These are phyloP conservation scores for Leptura quadrifasciata DNA, from an alignment of 2,888 invertebrate species.

Conservation along the genomic window DNA sequence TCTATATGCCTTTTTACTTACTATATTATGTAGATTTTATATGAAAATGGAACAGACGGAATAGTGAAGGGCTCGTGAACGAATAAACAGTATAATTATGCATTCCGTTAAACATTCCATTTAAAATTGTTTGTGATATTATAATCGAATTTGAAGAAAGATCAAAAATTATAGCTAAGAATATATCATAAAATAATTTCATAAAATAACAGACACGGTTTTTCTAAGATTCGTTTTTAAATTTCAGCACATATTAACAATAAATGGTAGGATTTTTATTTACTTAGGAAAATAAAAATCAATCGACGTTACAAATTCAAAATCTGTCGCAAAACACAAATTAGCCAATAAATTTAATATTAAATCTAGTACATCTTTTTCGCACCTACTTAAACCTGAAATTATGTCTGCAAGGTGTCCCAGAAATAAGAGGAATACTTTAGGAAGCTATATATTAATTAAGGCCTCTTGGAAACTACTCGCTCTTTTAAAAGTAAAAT, in stretches of 20 bases:
- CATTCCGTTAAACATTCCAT: slow-evolving; percentile 53
- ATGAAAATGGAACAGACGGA: slow-evolving; percentile 55
- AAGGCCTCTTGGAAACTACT: too few species aligned
- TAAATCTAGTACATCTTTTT: not conserved
- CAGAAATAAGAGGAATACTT: too few species aligned
- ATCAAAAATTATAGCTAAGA: slow-evolving; percentile 41
- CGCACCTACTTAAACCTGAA: not conserved
- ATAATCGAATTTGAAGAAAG: slow-evolving; percentile 65
- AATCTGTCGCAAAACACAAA: slow-evolving; percentile 2
- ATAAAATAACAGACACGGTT: not conserved
- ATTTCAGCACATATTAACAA: not conserved
- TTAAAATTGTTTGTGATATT: slow-evolving; percentile 65
- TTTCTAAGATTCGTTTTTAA: not conserved
- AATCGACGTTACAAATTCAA: not conserved
- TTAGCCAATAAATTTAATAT: not conserved
- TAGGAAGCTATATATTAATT: too few species aligned
- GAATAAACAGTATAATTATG: slow-evolving; percentile 44
- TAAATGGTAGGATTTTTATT: not conserved
- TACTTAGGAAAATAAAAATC: not conserved
- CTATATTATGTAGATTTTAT: slow-evolving; percentile 32
- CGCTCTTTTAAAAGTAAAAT: too few species aligned
- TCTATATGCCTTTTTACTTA: slow-evolving; percentile 55
- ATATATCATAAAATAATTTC: not conserved
- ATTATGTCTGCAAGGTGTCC: too few species aligned
- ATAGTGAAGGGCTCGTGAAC: slow-evolving; percentile 58